A percentile compares a stretch with the other conserved stretches of the same genome.
These are phyloP conservation scores for Nemopilema nomurai DNA, from an alignment of 30 jellyfish, hydroid and myxozoan genomes.

Conservation along the genomic window DNA sequence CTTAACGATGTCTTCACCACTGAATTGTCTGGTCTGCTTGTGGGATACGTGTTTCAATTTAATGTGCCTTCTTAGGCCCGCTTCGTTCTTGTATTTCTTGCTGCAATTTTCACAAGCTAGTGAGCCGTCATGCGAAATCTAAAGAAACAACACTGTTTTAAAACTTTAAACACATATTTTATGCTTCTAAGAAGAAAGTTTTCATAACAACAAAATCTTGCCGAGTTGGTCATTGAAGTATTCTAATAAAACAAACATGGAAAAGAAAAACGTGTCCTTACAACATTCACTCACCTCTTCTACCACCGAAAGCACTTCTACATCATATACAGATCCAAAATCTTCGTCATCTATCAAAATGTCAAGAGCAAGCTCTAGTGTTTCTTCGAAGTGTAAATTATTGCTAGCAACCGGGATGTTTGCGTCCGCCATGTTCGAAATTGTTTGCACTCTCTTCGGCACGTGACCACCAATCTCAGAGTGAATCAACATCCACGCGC, in stretches of 20 bases:
- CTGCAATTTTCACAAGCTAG: neutral
- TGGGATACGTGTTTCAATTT: conserved; percentile 20
- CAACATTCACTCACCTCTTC: conserved; percentile 1
- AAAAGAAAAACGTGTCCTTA: too few relatives aligned
- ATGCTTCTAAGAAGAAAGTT: too few relatives aligned
- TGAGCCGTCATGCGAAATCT: neutral
- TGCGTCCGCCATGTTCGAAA: conserved; percentile 5
- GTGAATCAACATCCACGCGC: conserved; percentile 34
- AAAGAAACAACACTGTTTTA: neutral
- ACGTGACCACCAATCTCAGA: conserved; percentile 9
- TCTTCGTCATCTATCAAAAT: conserved; percentile 10
- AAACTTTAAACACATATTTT: too few relatives aligned
- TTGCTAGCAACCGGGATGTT: neutral
- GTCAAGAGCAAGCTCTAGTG: conserved; percentile 29
- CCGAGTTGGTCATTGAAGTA: too few relatives aligned
- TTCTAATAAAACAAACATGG: too few relatives aligned
- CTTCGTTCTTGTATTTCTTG: conserved; percentile 33
- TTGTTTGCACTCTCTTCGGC: conserved; percentile 32
- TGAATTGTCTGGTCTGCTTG: conserved; percentile 9
- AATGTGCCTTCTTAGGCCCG: conserved; percentile 39
- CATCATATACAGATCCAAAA: conserved; percentile 7
- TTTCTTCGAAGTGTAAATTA: conserved; percentile 8
- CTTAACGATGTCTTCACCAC: conserved; percentile 4
- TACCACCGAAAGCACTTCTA: conserved; percentile 36
- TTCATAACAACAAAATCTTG: too few relatives aligned